Evolutionary conservation across 1,140 invertebrate species (phyloP), one percentile per base, ranked within the genome.

Genomic region (Panagrolaimus sp.): DNA sequence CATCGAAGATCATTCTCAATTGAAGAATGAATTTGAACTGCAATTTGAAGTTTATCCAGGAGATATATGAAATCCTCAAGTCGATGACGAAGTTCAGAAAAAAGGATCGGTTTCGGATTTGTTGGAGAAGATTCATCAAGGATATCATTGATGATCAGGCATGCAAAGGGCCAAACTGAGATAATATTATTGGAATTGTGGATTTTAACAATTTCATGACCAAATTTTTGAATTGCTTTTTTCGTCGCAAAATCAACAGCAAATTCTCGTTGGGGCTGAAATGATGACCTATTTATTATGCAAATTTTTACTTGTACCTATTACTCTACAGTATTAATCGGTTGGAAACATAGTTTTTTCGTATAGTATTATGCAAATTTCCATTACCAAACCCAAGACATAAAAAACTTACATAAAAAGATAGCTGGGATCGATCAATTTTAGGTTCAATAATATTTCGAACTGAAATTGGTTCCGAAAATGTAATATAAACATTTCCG

Each of bases 401-500:
- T 38, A 38, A 38, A 38, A 38, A 38, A 38, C 32, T 38, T 38
- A 38, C 32, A 38, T 38, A 38, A 38, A 38, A 38, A 7, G 32
- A 38, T 4, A 38, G 32, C 32, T 38, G 32, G 2, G 32, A 38
- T 38, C 32, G 32, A 38, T 38, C 70, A 28, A 80, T 63, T 7
- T 63, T 64, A 9, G 72, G 46, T 26, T 71, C 66, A 32, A 84
- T 74, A 70, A 76, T 76, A 38, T 80, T 63, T 46, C 88, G 86
- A 0, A 90, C 87, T 1, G 91, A 93, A 68, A 94, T 88, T 0
- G 90, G 89, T 14, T 88, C 85, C 17, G 89, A 90, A 77, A 94
- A 88, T 78, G 90, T 88, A 21, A 94, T 85, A 84, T 91, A 91
- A 75, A 94, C 89, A 82, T 89, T 89, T 38, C 92, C 92, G 85